Evolutionary conservation across 2,888 invertebrate species (phyloP).

Genomic region (Ophion ventricosus): DNA sequence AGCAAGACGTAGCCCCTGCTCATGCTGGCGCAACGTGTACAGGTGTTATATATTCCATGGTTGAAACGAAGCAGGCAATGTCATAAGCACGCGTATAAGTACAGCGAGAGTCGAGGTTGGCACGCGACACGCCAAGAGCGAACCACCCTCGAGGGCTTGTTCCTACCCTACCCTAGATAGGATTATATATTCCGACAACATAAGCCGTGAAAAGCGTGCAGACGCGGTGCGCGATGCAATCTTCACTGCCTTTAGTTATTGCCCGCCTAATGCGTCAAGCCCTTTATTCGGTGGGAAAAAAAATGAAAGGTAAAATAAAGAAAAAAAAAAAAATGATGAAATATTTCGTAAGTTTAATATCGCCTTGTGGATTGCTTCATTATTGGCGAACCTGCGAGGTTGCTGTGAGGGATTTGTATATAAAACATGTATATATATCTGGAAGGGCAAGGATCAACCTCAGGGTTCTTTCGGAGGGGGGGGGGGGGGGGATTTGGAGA

Average conservation of each 20-base stretch:
- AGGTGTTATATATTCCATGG: slow-evolving; percentile 26
- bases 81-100: slow-evolving; percentile 17
- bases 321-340: not conserved
- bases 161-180: not conserved
- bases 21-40: slow-evolving; percentile 11
- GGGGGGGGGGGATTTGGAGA: not conserved
- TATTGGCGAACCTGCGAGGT: not conserved
- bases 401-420: not conserved
- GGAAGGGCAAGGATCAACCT: not conserved
- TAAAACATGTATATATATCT: not conserved
- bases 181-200: slow-evolving; percentile 30
- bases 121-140: slow-evolving; percentile 46
- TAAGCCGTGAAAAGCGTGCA: slow-evolving; percentile 39
- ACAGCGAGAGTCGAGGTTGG: slow-evolving; percentile 35
- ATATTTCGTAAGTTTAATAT: slow-evolving; percentile 13
- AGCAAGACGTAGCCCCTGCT: slow-evolving; percentile 28
- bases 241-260: slow-evolving; percentile 20
- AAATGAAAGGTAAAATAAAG: not conserved
- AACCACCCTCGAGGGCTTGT: slow-evolving; percentile 28
- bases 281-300: not conserved
- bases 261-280: slow-evolving; percentile 17
- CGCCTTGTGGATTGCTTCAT: not conserved
- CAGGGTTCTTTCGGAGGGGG: not conserved
- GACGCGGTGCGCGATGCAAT: slow-evolving; percentile 18
- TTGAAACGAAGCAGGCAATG: slow-evolving; percentile 20